Evolutionary conservation across 2,113 vertebrate genomes (phyloP), one percentile per base, ranked within the genome.

Genomic region (Oophaga pumilio): DNA sequence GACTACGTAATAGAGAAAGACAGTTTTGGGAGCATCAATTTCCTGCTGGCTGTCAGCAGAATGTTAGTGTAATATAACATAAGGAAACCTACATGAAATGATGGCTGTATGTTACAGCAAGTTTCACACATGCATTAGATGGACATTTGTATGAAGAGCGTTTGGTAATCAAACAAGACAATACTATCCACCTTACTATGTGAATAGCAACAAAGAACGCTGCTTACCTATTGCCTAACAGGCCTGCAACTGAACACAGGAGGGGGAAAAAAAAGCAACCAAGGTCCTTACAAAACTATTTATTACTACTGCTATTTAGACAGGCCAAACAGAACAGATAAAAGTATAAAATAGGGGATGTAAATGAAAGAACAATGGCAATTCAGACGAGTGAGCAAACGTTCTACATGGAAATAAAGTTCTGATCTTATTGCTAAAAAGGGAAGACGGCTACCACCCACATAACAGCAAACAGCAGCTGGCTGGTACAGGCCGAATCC

Each of bases 381-480:
- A 60, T 57, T 49, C 15, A n/a, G 84, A 22, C 9, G 22, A 83
- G 69, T 83, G n/a, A 60, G 66, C 56, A 82, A 66, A 57, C 24
- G 52, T 80, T 15, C 62, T 26, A 50, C 57, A 53, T 49, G 53
- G 28, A 50, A 79, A 82, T 53, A 83, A 52, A 17, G 56, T 60
- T 18, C 59, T 43, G 68, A 59, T 50, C 71, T 50, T 28, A 20
- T 60, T 64, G 12, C n/a, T 81, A 74, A 83, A 86, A 66, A 43
- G 62, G 71, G 71, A 85, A 76, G 84, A 76, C 49, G 20, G 71
- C 43, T 73, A 22, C 78, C 78, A 62, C 79, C 86, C 68, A 73
- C 86, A 74, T 24, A n/a, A 59, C 24, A 76, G 57, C 79, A 87
- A 87, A 87, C 86, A 87, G 86, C 86, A 87, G 86, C 77, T 87